phyloP scores from a whole-genome alignment of 2,113 vertebrate species.

The Equus quagga region DNA sequence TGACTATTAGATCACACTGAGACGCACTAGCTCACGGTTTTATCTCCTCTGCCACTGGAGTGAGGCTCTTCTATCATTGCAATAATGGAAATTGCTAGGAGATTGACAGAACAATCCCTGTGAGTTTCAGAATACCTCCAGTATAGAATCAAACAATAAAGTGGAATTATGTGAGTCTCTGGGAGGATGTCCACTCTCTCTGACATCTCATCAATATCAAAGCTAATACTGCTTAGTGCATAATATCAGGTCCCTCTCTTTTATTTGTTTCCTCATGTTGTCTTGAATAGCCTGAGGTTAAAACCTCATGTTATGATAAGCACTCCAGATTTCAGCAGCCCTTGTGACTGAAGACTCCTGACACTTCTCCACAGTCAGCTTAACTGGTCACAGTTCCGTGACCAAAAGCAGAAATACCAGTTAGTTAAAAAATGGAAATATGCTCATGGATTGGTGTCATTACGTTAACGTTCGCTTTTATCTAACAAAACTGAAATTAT shows the following conservation, averaged over 20 bases:
- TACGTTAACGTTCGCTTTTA: conserved; percentile 45
- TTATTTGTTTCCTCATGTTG: neutral
- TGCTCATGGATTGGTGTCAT: neutral
- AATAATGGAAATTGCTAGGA: conserved; percentile 60
- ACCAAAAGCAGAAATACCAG: conserved; percentile 38
- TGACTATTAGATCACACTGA: conserved; percentile 33
- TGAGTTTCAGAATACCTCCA: conserved; percentile 44
- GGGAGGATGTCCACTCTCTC: neutral
- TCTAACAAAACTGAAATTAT: conserved; percentile 52
- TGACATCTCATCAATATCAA: conserved; percentile 15
- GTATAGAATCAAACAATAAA: conserved; percentile 58
- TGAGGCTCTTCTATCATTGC: neutral
- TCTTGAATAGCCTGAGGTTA: neutral
- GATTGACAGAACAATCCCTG: conserved; percentile 58
- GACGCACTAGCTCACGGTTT: neutral
- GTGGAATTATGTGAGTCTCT: neutral
- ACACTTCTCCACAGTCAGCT: conserved; percentile 38
- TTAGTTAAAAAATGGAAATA: conserved; percentile 66
- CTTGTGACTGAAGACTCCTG: neutral
- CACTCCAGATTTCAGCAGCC: neutral
- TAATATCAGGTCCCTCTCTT: neutral
- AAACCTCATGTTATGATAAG: neutral
- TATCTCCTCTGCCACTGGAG: neutral
- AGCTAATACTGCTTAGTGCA: neutral
- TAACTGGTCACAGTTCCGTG: conserved; percentile 64